A percentile compares a stretch with the other conserved stretches of the same genome.
phyloP scores from a whole-genome alignment of 2,888 invertebrate species.

The Leucozona laternaria region DNA sequence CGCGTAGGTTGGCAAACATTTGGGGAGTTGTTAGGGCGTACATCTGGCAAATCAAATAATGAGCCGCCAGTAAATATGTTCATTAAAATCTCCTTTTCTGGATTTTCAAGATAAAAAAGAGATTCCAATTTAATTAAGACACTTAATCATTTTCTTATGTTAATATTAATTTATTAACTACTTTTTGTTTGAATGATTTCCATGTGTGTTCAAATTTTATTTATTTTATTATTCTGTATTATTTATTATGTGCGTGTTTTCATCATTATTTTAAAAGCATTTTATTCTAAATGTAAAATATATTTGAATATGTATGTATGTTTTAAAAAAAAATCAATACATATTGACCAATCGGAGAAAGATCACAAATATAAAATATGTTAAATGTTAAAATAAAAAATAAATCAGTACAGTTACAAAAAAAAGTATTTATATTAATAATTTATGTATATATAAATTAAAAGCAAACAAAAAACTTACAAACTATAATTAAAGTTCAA shows the following conservation, averaged over 20 bases:
- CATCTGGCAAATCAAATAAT: no score
- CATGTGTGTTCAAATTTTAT: constrained; percentile 46
- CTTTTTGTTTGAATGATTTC: constrained; percentile 32
- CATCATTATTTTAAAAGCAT: constrained; percentile 48
- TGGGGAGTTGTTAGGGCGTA: no score
- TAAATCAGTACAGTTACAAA: constrained; percentile 71
- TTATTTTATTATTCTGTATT: constrained; percentile 2
- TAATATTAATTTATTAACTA: constrained; percentile 48
- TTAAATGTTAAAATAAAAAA: constrained; percentile 60
- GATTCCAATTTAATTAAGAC: neutral
- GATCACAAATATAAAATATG: neutral
- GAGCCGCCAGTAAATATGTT: no score
- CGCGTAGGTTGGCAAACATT: no score
- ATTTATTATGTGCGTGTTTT: constrained; percentile 54
- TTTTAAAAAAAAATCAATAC: constrained; percentile 23
- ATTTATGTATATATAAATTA: constrained; percentile 51
- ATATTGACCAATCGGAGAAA: constrained; percentile 12
- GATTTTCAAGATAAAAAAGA: neutral
- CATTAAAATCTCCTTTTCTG: no score
- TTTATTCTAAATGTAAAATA: constrained; percentile 29
- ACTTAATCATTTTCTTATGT: constrained; percentile 26
- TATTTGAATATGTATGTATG: neutral
- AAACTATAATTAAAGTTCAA: constrained; percentile 52
- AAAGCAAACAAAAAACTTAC: constrained; percentile 67
- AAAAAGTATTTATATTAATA: constrained; percentile 54